Base-by-base conservation (phyloP, 2,113 vertebrate genomes). In the Oryzias melastigma region DNA sequence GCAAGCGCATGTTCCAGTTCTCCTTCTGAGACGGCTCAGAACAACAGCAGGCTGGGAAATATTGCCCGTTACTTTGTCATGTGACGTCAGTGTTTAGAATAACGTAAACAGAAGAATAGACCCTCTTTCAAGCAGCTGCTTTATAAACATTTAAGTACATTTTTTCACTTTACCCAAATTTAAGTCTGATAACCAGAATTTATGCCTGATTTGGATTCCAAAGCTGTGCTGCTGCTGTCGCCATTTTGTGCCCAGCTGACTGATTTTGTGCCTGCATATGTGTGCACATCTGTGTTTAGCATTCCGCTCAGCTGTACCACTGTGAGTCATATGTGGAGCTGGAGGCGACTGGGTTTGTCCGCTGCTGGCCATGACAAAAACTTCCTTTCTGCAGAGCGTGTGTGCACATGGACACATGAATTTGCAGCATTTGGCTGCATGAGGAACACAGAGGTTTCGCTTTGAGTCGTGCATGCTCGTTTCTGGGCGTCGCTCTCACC, bases 401-500 rank as follows among this genome's bases (percentile, higher is more conserved):
- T 35, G 35, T 35, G 8, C 29, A 10, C 29, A 35, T 7, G 10
- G 7, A 35, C 29, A 35, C 29, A 35, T 35, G 35, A 35, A 35
- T 35, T 35, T 35, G 35, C 3, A 13, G 44, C 44, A 14, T n/a
- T 19, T 10, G n/a, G 7, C 46, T 17, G 6, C 18, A 46, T 16
- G 16, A 46, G 3, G 5, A 5, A 16, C 15, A 5, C 44, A 45
- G 6, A 7, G 7, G 27, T 29, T 35, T 35, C 50, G 24, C 44
- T 46, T 17, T 7, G 16, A 41, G 24, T n/a, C 24, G 41, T 44
- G 44, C 4, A 8, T 12, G 35, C 35, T 3, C 25, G 25, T 27
- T 35, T 13, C 10, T 35, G 35, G 10, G 15, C 20, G 42, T 29
- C 7, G 25, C 56, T 71, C 87, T 95, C 78, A 99, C 97, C 93